These are phyloP conservation scores for Mechanitis mazaeus DNA, from an alignment of 2,888 invertebrate genomes.

Conservation along the genomic window DNA sequence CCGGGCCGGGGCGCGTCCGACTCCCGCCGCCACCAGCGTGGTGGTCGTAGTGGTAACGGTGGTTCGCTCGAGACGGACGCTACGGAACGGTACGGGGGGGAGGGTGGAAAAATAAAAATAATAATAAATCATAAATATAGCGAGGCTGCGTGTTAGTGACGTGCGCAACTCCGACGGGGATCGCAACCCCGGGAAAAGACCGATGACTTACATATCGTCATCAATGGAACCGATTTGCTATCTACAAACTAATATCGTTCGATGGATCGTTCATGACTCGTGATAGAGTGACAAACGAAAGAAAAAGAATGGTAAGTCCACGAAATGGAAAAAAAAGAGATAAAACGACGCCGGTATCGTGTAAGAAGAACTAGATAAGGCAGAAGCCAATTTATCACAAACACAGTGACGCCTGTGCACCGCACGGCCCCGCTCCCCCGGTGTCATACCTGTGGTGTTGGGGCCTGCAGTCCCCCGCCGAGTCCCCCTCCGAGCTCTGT, in stretches of 20 bases:
- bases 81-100: conserved; percentile 36
- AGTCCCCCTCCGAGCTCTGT: conserved; percentile 88
- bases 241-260: no score
- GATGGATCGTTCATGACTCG: no score
- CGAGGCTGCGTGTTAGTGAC: conserved; percentile 38
- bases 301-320: neutral
- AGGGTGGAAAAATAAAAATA: conserved; percentile 37
- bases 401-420: neutral
- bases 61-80: conserved; percentile 52
- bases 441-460: conserved; percentile 50
- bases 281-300: no score
- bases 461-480: conserved; percentile 48
- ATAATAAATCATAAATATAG: conserved; percentile 47
- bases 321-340: neutral
- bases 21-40: conserved; percentile 41
- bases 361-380: no score
- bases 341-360: neutral
- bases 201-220: no score
- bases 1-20: conserved; percentile 45
- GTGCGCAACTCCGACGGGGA: conserved; percentile 21
- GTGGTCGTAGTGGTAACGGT: conserved; percentile 39
- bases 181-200: neutral
- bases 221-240: no score
- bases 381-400: no score
- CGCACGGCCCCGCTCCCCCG: conserved; percentile 37